A percentile compares a stretch with the other conserved stretches of the same genome.
Conservation (phyloP, 53 echinoderm and acorn worm species). For the Stichopus horrens region DNA sequence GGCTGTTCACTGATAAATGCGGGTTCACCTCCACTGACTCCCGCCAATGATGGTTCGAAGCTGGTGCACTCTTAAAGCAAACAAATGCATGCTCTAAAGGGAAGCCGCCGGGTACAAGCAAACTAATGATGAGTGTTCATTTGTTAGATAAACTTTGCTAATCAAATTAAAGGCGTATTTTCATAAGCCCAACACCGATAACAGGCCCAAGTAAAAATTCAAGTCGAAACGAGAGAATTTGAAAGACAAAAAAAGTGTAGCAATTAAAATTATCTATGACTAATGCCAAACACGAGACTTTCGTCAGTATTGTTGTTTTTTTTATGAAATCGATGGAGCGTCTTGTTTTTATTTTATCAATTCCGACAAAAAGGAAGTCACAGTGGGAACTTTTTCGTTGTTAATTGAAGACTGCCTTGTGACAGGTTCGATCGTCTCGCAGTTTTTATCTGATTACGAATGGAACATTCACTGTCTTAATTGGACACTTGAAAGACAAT, state of each 20-base stretch:
- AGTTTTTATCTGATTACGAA: no score
- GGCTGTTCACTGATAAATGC: neutral
- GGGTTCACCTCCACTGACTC: neutral
- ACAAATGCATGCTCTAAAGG: neutral
- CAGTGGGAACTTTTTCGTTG: no score
- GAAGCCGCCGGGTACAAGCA: conserved; percentile 19
- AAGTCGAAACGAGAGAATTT: neutral
- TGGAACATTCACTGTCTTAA: no score
- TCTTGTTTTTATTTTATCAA: no score
- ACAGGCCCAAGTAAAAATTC: neutral
- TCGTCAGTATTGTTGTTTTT: no score
- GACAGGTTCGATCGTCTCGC: no score
- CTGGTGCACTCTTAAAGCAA: neutral
- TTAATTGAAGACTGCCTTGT: no score
- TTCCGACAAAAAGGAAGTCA: no score
- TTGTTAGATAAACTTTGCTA: conserved; percentile 38
- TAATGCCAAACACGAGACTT: neutral
- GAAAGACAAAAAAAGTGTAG: neutral
- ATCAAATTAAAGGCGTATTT: conserved; percentile 35
- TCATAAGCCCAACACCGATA: neutral
- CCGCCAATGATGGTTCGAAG: no score
- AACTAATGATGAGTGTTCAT: conserved; percentile 27
- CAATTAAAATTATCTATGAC: neutral
- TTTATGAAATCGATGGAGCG: no score
- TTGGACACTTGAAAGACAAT: no score